These are phyloP conservation scores for Lucinisca nassula DNA, from an alignment of 2,888 invertebrate genomes.

Conservation along the genomic window DNA sequence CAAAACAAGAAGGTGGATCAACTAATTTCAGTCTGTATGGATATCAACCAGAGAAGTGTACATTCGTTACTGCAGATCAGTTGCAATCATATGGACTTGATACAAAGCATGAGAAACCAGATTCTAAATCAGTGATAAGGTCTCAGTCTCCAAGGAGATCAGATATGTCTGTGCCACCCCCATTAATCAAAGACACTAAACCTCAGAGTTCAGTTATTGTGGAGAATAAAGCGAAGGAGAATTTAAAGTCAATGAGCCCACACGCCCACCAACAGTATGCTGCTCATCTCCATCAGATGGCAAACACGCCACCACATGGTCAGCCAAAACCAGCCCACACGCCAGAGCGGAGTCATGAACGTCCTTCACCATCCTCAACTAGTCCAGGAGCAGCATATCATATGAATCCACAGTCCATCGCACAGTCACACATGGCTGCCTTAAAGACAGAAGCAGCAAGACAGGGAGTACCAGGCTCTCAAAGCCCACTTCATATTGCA, in stretches of 20 bases:
- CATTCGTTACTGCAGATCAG: slow-evolving; percentile 87
- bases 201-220: slow-evolving; percentile 85
- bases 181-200: slow-evolving; percentile 80
- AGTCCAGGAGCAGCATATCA: slow-evolving; percentile 79
- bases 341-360: slow-evolving; percentile 74
- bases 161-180: slow-evolving; percentile 78
- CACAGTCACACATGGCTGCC: slow-evolving; percentile 73
- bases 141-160: slow-evolving; percentile 70
- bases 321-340: slow-evolving; percentile 83
- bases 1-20: slow-evolving; percentile 66
- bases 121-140: slow-evolving; percentile 63
- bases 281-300: slow-evolving; percentile 63
- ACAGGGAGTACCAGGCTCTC: slow-evolving; percentile 73
- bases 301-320: slow-evolving; percentile 70
- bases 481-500: slow-evolving; percentile 82
- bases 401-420: slow-evolving; percentile 72
- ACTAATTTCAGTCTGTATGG: slow-evolving; percentile 87
- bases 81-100: slow-evolving; percentile 83
- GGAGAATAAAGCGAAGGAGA: slow-evolving; percentile 80
- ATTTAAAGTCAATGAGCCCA: slow-evolving; percentile 71
- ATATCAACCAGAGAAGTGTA: slow-evolving; percentile 87
- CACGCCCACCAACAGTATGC: slow-evolving; percentile 68
- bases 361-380: slow-evolving; percentile 66
- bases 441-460: slow-evolving; percentile 73
- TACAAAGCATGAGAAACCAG: slow-evolving; percentile 73